Evolutionary conservation across 1,140 invertebrate genomes (phyloP).

Genomic region (Alviniconcha marisindica): DNA sequence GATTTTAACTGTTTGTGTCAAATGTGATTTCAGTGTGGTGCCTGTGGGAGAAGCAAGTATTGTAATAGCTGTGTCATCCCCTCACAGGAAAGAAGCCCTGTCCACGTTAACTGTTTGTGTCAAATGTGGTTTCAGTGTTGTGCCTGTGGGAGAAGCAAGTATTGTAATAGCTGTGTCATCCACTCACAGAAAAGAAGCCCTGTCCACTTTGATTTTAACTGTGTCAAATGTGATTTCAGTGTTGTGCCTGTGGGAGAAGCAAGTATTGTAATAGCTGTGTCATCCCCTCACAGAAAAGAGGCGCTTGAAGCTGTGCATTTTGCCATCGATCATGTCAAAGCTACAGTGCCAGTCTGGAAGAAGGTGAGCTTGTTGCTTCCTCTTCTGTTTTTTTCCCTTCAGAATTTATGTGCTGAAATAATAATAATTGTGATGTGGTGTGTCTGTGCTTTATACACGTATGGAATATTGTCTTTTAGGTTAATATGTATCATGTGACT

Average conservation of each 20-base stretch:
- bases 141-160: conserved; percentile 92
- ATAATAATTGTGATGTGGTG: not conserved
- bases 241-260: conserved; percentile 92
- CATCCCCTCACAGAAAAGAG: conserved; percentile 90
- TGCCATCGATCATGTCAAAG: conserved; percentile 92
- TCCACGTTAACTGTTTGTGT: no score
- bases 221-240: conserved; percentile 72
- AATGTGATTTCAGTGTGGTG: no score
- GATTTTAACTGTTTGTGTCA: no score
- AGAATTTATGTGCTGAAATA: not conserved
- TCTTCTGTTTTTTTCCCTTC: not conserved
- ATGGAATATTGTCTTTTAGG: not conserved
- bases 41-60: conserved; percentile 91
- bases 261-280: conserved; percentile 93
- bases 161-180: conserved; percentile 94
- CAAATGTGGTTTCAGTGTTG: conserved; percentile 79
- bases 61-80: no score
- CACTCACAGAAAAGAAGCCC: conserved; percentile 87
- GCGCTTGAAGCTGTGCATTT: conserved; percentile 88
- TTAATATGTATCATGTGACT: not conserved
- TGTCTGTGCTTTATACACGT: not conserved
- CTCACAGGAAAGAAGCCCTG: no score
- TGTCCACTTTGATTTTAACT: conserved; percentile 74
- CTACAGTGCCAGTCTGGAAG: conserved; percentile 96
- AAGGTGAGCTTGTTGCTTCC: conserved; percentile 79